Conservation (phyloP, 2,797 vertebrate species). For the Eulemur albifrons region DNA sequence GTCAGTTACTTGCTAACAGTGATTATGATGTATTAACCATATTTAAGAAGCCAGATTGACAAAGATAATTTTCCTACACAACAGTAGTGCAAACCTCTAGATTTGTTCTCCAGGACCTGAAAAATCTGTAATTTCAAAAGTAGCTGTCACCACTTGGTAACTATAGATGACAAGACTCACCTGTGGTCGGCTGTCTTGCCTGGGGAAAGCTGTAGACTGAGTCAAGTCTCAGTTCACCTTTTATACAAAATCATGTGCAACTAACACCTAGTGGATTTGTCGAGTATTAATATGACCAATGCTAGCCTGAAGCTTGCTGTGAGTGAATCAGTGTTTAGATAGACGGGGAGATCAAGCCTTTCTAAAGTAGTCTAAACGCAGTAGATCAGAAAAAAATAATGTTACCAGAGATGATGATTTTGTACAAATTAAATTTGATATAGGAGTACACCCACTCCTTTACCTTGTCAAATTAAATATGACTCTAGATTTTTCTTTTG, state of each 20-base stretch:
- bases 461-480: slow-evolving; percentile 68
- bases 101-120: background rate
- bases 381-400: slow-evolving; percentile 73
- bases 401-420: slow-evolving; percentile 54
- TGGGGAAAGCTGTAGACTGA: slow-evolving; percentile 61
- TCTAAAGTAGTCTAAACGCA: slow-evolving; percentile 74
- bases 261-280: slow-evolving; percentile 84
- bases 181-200: slow-evolving; percentile 65
- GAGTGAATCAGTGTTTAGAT: slow-evolving; percentile 81
- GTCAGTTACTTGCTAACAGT: background rate
- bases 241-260: slow-evolving; percentile 83
- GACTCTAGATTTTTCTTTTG: slow-evolving; percentile 53
- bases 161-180: slow-evolving; percentile 67
- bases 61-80: background rate
- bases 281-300: slow-evolving; percentile 78
- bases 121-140: slow-evolving; percentile 46
- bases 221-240: slow-evolving; percentile 72
- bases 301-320: slow-evolving; percentile 75
- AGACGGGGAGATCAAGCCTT: slow-evolving; percentile 83
- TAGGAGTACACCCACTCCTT: slow-evolving; percentile 55
- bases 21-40: background rate
- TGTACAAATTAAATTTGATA: slow-evolving; percentile 69
- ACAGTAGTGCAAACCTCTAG: background rate
- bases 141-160: background rate
- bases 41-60: slow-evolving; percentile 5